phyloP scores from a whole-genome alignment of 1,140 invertebrate genomes.

The Hylaeus volcanicus region DNA sequence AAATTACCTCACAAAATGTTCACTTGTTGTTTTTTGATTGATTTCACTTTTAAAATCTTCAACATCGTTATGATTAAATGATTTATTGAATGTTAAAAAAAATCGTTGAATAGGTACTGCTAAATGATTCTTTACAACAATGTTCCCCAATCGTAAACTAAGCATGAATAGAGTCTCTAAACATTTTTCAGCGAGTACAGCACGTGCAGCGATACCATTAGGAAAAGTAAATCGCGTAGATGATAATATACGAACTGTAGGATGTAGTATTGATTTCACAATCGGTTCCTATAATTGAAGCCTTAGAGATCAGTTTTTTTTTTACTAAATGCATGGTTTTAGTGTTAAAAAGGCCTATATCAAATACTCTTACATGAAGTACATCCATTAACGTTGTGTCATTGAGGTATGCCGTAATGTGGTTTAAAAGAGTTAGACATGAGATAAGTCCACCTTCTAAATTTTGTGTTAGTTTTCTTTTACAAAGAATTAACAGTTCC shows the following conservation, averaged over 20 bases:
- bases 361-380: conserved; percentile 83
- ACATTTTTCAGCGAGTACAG: conserved; percentile 88
- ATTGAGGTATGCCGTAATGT: conserved; percentile 90
- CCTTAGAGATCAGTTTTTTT: background rate
- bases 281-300: conserved; percentile 83
- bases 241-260: conserved; percentile 86
- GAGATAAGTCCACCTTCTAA: conserved; percentile 94
- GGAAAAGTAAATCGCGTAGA: conserved; percentile 90
- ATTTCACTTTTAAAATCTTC: conserved; percentile 32
- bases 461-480: conserved; percentile 88
- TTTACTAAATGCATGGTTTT: background rate
- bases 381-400: conserved; percentile 93
- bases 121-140: conserved; percentile 90
- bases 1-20: conserved; percentile 38
- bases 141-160: conserved; percentile 89
- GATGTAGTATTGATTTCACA: conserved; percentile 89
- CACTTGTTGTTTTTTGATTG: conserved; percentile 26
- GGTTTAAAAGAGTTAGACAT: conserved; percentile 89
- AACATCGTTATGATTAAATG: conserved; percentile 68
- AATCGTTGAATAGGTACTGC: conserved; percentile 86
- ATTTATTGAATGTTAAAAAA: conserved; percentile 93
- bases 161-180: conserved; percentile 90
- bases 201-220: conserved; percentile 87
- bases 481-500: conserved; percentile 89
- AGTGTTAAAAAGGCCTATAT: background rate